Evolutionary conservation across 2,888 invertebrate species (phyloP), one percentile per base, ranked within the genome.

Genomic region (Drosophila barbarae): DNA sequence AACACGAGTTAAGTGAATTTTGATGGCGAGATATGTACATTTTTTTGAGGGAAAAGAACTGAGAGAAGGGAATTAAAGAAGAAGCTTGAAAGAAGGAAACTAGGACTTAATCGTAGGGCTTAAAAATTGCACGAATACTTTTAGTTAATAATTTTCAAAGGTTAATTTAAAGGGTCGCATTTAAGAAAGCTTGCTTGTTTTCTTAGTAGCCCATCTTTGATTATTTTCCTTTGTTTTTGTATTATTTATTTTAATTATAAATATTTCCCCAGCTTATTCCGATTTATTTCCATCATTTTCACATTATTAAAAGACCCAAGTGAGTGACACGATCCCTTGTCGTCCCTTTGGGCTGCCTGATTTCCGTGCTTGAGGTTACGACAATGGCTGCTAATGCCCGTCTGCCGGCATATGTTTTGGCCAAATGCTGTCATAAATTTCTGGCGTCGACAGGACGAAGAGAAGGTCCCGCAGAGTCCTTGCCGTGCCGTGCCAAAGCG

Each of bases 391-490:
- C 80, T 84, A 78, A 85, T 81, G 79, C 69, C 73, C 69, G 59
- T 67, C 72, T 77, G 84, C 82, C 84, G 79, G 82, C 84, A 77
- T 86, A 85, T 86, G 85, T 81, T 86, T 79, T 76, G 73, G 76
- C 84, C 77, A 84, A 79, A 81, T 75, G 78, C 79, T 86, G 77
- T 86, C 85, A 86, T 85, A 86, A 86, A 85, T 85, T 85, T 71
- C 42, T 68, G 70, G 59, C 80, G 71, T 69, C 71, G 76, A 78
- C 82, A 76, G 71, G 64, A 41, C 69, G 34, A 46, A 13, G 41
- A 8, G 21, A 23, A 61, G 42, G 47, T 46, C 53, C 53, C 47
- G 46, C 32, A 9, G 8, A n/a, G 23, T 35, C 35, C 34, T n/a
- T 82, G 83, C 35, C 34, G 8, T 82, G 82, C 78, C 71, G 67